phyloP scores from a whole-genome alignment of 1,140 invertebrate species.

The Mizuhopecten yessoensis region DNA sequence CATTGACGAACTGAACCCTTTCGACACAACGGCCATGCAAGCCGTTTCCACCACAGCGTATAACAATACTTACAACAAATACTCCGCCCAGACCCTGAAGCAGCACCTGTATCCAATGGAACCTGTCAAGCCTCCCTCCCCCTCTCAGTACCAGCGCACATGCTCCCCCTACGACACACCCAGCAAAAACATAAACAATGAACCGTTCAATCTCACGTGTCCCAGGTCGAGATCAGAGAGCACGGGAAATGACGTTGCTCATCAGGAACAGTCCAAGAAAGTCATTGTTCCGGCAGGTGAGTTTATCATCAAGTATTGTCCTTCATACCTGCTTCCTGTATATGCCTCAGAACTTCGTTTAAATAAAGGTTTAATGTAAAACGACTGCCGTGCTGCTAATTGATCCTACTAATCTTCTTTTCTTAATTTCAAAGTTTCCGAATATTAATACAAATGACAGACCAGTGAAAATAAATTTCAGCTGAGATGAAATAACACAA shows the following conservation, averaged over 20 bases:
- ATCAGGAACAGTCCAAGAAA: conserved; percentile 20
- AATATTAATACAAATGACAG: no score
- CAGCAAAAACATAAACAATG: background rate
- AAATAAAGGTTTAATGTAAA: no score
- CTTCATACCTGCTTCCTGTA: background rate
- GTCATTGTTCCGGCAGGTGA: conserved; percentile 31
- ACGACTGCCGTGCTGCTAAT: no score
- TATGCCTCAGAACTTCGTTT: no score
- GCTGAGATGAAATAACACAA: no score
- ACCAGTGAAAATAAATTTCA: no score
- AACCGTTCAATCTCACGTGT: conserved; percentile 18
- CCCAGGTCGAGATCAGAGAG: conserved; percentile 4
- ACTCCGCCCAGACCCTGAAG: background rate
- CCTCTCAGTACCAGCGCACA: background rate
- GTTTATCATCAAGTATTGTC: background rate
- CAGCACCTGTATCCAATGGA: conserved; percentile 16
- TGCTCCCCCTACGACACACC: background rate
- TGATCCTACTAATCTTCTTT: no score
- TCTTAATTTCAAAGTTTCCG: no score
- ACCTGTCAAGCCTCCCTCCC: conserved; percentile 1
- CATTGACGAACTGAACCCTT: background rate
- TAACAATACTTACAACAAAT: conserved; percentile 14
- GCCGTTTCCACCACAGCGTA: background rate
- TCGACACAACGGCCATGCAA: conserved; percentile 11
- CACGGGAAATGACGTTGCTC: conserved; percentile 11